Evolutionary conservation across 2,797 vertebrate species (phyloP), one percentile per base, ranked within the genome.

Genomic region (Gephyroberyx darwinii): DNA sequence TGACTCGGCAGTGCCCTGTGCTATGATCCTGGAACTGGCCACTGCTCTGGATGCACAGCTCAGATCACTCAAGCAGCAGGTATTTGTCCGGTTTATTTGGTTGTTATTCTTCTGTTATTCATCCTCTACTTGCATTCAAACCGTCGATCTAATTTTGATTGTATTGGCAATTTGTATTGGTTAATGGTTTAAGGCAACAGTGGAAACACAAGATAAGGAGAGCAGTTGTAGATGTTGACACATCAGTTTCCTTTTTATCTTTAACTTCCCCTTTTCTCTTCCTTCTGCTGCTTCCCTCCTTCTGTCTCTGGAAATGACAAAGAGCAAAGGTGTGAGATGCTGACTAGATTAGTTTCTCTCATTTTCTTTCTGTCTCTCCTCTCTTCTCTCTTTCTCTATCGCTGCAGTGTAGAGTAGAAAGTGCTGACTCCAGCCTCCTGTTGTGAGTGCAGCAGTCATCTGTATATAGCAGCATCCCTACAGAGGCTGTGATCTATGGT

Each of bases 1-100:
- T 0, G 96, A 98, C 83, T 97, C 96, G 0, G 97, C 97, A 0
- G 93, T 98, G 53, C 96, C 97, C 61, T 98, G 97, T 0, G 94
- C 97, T 22, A 92, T 98, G 81, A 94, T 98, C 39, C 88, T 98
- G 81, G 96, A 98, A 84, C 86, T 96, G 20, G 96, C 83, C 0
- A 88, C 92, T 0, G 93, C 93, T 13, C 92, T 98, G 5, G 95
- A 97, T 45, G n/a, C 26, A 0, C 86, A 93, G 66, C 91, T 98
- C 17, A 82, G 65, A 37, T 78, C 74, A 0, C 87, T 94, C 65
- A 96, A 94, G 86, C 83, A 92, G 55, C 92, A 94, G 95, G 96
- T 96, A 33, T 52, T 69, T 75, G 31, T 48, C 41, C 2, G 0
- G 45, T 31, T 14, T 26, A 8, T 14, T 12, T 12, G 51, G 17